phyloP scores from a whole-genome alignment of 2,797 vertebrate genomes.

The Novumbra hubbsi region DNA sequence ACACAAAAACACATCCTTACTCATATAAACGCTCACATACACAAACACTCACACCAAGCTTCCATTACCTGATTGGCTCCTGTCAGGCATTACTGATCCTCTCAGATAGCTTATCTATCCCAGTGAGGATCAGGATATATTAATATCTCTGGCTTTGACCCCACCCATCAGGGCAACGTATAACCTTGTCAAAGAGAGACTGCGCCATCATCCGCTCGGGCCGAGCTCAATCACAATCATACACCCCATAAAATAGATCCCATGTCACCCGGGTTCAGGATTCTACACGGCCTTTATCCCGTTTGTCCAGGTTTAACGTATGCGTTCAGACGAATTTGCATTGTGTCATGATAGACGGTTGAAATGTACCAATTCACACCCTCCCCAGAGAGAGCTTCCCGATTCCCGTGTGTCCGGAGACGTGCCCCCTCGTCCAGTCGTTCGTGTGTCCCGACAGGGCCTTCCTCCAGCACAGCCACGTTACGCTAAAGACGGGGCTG shows the following conservation, averaged over 20 bases:
- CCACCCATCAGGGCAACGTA: conserved; percentile 39
- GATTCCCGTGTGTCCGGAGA: conserved; percentile 62
- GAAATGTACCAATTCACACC: not conserved
- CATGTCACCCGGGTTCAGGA: not conserved
- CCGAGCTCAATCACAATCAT: not conserved
- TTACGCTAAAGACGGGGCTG: conserved; percentile 80
- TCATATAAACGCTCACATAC: conserved; percentile 4
- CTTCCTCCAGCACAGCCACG: conserved; percentile 75
- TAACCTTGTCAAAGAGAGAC: conserved; percentile 54
- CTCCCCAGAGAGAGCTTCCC: conserved; percentile 59
- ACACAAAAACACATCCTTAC: conserved; percentile 16
- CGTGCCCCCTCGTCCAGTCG: conserved; percentile 58
- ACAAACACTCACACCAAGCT: conserved; percentile 17
- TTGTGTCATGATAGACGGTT: no score
- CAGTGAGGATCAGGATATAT: conserved; percentile 61
- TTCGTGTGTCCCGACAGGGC: conserved; percentile 60
- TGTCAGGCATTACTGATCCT: conserved; percentile 29
- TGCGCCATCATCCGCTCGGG: not conserved
- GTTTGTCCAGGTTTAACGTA: not conserved
- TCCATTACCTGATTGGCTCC: conserved; percentile 11
- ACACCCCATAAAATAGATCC: not conserved
- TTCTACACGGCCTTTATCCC: not conserved
- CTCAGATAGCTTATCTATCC: conserved; percentile 58
- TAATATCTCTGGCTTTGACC: conserved; percentile 55
- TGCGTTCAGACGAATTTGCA: no score